These are phyloP conservation scores for Chrysodeixis includens DNA, from an alignment of 2,888 invertebrate genomes.

Conservation along the genomic window DNA sequence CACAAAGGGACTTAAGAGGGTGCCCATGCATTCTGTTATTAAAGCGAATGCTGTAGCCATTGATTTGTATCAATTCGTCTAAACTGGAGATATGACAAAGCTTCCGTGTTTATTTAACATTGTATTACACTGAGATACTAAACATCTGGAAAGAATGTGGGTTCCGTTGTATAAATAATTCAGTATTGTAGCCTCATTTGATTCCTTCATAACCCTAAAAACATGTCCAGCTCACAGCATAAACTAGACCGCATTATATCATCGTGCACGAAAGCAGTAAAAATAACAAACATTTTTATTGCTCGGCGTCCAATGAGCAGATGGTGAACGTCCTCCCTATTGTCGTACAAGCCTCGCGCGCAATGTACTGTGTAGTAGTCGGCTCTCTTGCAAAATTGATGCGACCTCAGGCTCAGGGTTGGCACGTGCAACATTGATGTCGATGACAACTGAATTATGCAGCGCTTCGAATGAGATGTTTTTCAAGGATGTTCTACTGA, in stretches of 20 bases:
- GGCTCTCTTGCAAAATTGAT: slow-evolving; percentile 55
- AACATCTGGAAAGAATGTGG: not conserved
- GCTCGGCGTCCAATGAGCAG: slow-evolving; percentile 42
- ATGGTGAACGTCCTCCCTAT: slow-evolving; percentile 42
- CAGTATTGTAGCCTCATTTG: not conserved
- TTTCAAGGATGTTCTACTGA: slow-evolving; percentile 31
- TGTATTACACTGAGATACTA: no score
- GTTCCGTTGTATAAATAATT: not conserved
- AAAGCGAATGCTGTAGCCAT: no score
- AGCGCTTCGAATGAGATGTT: slow-evolving; percentile 46
- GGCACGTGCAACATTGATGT: slow-evolving; percentile 58
- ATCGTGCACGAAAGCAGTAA: slow-evolving; percentile 12
- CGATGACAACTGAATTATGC: slow-evolving; percentile 60
- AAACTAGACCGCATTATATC: slow-evolving; percentile 33
- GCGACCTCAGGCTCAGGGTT: slow-evolving; percentile 41
- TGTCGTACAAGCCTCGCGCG: slow-evolving; percentile 27
- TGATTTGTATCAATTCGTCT: no score
- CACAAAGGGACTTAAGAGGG: no score
- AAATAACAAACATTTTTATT: slow-evolving; percentile 47
- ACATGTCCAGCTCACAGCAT: slow-evolving; percentile 9
- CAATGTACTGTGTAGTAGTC: slow-evolving; percentile 39
- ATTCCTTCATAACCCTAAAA: not conserved
- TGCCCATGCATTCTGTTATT: no score
- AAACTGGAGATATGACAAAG: no score
- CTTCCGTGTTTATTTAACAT: no score